Conservation (phyloP, 2,888 invertebrate genomes). For the Eubasilissa splendida region DNA sequence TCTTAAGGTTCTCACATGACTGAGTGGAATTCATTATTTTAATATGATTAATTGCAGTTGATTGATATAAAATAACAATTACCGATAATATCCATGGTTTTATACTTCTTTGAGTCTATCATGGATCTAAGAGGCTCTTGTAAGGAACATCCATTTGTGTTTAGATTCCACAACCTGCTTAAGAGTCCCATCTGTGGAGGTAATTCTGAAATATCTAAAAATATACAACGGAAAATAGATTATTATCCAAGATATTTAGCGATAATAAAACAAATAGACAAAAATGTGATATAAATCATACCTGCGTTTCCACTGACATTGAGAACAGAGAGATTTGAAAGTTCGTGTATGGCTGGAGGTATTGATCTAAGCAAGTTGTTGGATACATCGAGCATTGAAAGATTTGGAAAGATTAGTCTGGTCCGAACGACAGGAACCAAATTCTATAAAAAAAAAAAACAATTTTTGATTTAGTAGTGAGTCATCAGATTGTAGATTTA, state of each 20-base stretch:
- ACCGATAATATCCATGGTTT: conserved; percentile 95
- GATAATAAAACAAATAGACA: background rate
- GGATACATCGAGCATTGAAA: conserved; percentile 96
- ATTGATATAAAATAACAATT: background rate
- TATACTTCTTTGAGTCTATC: conserved; percentile 93
- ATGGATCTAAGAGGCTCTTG: conserved; percentile 92
- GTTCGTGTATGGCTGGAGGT: conserved; percentile 87
- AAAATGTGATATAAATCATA: conserved; percentile 61
- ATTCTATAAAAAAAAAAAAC: conserved; percentile 61
- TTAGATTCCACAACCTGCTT: conserved; percentile 96
- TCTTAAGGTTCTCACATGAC: no score
- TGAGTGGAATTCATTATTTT: no score
- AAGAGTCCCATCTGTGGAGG: conserved; percentile 97
- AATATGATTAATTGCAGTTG: no score
- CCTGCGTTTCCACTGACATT: conserved; percentile 90
- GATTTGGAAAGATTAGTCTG: conserved; percentile 89
- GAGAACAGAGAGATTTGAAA: conserved; percentile 91
- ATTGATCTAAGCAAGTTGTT: conserved; percentile 84
- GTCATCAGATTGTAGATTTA: no score
- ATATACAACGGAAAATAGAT: conserved; percentile 46
- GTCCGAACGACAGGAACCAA: conserved; percentile 73
- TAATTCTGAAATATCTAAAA: conserved; percentile 84
- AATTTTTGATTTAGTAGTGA: no score
- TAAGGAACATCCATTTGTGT: conserved; percentile 90
- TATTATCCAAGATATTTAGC: background rate